Base-by-base conservation (phyloP, 2,888 invertebrate genomes). In the Eupithecia exiguata region DNA sequence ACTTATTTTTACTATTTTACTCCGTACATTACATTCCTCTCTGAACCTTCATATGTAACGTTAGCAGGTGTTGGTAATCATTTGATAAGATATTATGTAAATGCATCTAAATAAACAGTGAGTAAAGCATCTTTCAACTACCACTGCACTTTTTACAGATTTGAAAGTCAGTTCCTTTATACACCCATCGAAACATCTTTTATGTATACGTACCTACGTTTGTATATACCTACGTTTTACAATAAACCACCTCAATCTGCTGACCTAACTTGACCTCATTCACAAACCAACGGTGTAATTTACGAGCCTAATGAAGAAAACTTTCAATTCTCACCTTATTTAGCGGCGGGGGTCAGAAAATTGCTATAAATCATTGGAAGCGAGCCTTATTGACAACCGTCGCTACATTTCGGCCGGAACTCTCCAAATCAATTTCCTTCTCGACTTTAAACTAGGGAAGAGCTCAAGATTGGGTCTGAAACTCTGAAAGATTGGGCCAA, bases 401-500 rank as follows among this genome's bases (percentile, higher is more conserved):
- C 84, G 84, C 86, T 81, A 87, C 86, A 86, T 89, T 90, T 87
- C 81, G 81, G 83, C 77, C 80, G 78, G 83, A 87, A 86, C 87
- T 90, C 86, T 84, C 86, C 87, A 89, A 92, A 91, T 91, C 91
- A 90, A 92, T 92, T 92, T 92, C 90, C 91, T 88, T 82, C 80
- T 82, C 75, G 83, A 89, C 84, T 86, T 89, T 88, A 89, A 84
- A 75, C 70, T 71, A 73, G 72, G 63, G 72, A 0, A 71, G 85
- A 83, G 75, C 81, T 71, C 10, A 16, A 38, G 18, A 25, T 70
- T 67, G n/a, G 62, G 3, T 16, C 35, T 35, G 62, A 62, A 58
- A 21, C 58, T 58, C 25, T 21, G 53, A 53, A 10, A 21, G 2
- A 21, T 21, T 53, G 49, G 49, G 21, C 0, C 21, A 53, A 53